Conservation (phyloP, 2,113 vertebrate genomes). For the Chaetodon trifascialis region DNA sequence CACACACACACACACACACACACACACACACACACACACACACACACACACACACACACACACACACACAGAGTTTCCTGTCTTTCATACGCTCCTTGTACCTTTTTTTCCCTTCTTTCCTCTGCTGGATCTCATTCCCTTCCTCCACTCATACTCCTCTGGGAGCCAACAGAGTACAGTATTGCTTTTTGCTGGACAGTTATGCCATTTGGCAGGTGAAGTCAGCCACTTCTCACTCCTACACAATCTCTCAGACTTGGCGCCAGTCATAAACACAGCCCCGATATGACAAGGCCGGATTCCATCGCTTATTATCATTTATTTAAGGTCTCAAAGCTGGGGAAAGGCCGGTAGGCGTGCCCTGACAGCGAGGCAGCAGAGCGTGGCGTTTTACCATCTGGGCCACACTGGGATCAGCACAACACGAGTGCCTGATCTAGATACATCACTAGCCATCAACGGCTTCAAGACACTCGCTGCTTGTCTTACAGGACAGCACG, state of each 20-base stretch:
- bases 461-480: constrained; percentile 53
- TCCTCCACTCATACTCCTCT: constrained; percentile 22
- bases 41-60: no score
- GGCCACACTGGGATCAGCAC: constrained; percentile 68
- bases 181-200: constrained; percentile 42
- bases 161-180: constrained; percentile 33
- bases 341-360: constrained; percentile 50
- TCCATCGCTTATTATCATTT: constrained; percentile 65
- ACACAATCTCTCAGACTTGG: constrained; percentile 32
- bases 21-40: no score
- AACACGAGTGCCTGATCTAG: constrained; percentile 70
- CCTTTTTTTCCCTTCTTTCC: not conserved
- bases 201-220: constrained; percentile 66
- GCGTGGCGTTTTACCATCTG: constrained; percentile 71
- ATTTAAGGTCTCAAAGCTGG: constrained; percentile 55
- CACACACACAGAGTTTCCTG: constrained; percentile 11
- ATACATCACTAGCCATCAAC: constrained; percentile 73
- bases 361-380: constrained; percentile 50
- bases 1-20: no score
- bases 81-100: constrained; percentile 14
- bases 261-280: constrained; percentile 30
- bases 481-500: constrained; percentile 60
- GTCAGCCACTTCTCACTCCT: constrained; percentile 58
- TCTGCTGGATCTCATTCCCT: constrained; percentile 10
- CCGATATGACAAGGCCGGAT: constrained; percentile 28